These are phyloP conservation scores for Python bivittatus DNA, from an alignment of 2,113 vertebrate species.

Conservation along the genomic window DNA sequence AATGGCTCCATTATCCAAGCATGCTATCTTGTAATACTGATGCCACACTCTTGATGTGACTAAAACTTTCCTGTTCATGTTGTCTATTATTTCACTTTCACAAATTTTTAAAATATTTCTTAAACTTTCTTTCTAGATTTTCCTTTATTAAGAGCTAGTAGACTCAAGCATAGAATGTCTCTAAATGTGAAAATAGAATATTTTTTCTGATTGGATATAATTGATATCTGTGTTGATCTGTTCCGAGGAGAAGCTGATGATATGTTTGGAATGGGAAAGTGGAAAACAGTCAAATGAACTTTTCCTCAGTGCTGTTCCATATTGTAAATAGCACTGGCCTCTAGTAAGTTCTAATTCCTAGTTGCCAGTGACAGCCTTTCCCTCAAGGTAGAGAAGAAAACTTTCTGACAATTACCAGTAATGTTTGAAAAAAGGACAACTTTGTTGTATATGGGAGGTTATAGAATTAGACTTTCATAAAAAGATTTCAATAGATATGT, in stretches of 20 bases:
- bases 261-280: background rate
- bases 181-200: background rate
- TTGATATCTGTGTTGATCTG: background rate
- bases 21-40: background rate
- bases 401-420: background rate
- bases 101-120: constrained; percentile 1
- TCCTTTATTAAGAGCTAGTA: background rate
- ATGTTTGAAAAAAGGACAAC: background rate
- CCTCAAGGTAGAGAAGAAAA: background rate
- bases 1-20: background rate
- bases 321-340: background rate
- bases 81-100: background rate
- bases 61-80: background rate
- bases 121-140: background rate
- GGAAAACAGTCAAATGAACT: background rate
- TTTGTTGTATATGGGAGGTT: background rate
- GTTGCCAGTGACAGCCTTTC: background rate
- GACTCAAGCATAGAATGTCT: background rate
- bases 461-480: background rate
- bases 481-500: background rate
- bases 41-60: background rate
- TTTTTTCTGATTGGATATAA: background rate
- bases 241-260: background rate
- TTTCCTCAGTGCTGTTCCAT: background rate
- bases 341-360: background rate